Conservation (phyloP, 2,888 invertebrate species). For the Digitonthophagus gazella region DNA sequence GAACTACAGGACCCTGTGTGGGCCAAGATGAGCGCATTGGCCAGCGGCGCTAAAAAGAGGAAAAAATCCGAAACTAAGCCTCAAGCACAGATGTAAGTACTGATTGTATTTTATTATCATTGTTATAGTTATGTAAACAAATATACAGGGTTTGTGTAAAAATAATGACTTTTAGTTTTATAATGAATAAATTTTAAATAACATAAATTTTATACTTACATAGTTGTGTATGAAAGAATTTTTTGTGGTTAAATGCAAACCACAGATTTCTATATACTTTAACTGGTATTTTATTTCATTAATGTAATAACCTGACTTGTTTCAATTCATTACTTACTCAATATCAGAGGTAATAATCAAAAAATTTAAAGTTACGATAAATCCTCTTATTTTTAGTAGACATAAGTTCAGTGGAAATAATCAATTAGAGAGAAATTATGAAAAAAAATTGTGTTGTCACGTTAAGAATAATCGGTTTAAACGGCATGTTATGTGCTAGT, state of each 20-base stretch:
- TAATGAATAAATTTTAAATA: not conserved
- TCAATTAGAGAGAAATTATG: too few relatives aligned
- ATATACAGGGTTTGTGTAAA: not conserved
- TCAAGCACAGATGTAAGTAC: constrained; percentile 62
- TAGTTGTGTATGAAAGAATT: not conserved
- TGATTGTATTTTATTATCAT: not conserved
- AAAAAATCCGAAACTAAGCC: constrained; percentile 64
- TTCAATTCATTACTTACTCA: not conserved
- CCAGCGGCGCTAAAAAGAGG: constrained; percentile 60
- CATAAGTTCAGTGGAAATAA: too few relatives aligned
- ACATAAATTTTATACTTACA: not conserved
- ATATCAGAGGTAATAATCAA: too few relatives aligned
- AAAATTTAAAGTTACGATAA: too few relatives aligned
- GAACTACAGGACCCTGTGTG: constrained; percentile 83
- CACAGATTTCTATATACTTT: too few relatives aligned
- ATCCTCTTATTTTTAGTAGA: constrained; percentile 11
- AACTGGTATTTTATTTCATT: too few relatives aligned
- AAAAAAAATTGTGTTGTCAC: too few relatives aligned
- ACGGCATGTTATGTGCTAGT: too few relatives aligned
- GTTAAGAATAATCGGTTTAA: too few relatives aligned
- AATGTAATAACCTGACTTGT: too few relatives aligned
- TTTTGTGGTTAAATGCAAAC: too few relatives aligned
- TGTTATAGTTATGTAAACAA: too few relatives aligned
- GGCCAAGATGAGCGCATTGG: constrained; percentile 82
- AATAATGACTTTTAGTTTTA: not conserved